Evolutionary conservation across 2,888 invertebrate species (phyloP).

Genomic region (Drosophila aldrichi): DNA sequence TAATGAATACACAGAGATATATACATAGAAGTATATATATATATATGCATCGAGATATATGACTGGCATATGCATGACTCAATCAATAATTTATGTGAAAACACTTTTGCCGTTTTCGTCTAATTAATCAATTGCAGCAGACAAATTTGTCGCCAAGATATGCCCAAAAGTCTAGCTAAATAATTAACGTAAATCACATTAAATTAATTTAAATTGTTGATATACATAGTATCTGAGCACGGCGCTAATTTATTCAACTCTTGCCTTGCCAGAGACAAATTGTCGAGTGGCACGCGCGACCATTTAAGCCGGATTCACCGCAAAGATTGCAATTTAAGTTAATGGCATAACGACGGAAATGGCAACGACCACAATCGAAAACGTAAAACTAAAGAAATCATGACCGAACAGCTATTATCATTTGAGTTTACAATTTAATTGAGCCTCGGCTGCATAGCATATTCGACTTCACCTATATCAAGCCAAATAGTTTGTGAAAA

Average conservation of each 20-base stretch:
- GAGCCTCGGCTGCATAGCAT: constrained; percentile 35
- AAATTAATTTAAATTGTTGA: constrained; percentile 75
- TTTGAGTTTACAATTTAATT: constrained; percentile 70
- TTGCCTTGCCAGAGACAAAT: constrained; percentile 61
- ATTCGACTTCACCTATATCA: constrained; percentile 3
- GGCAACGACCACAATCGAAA: constrained; percentile 36
- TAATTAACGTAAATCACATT: constrained; percentile 42
- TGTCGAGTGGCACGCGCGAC: constrained; percentile 61
- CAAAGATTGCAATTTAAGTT: constrained; percentile 68
- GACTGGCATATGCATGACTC: not conserved
- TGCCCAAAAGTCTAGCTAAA: not conserved
- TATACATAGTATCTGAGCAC: constrained; percentile 37
- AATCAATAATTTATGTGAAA: constrained; percentile 37
- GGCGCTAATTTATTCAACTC: constrained; percentile 57
- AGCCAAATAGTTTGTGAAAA: constrained; percentile 59
- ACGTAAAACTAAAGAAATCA: constrained; percentile 28
- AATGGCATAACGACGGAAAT: constrained; percentile 69
- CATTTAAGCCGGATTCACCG: constrained; percentile 56
- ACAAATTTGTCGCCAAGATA: constrained; percentile 21
- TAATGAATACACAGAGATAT: constrained; percentile 20
- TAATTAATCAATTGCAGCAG: constrained; percentile 41
- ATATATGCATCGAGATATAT: not conserved
- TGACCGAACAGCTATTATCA: constrained; percentile 47
- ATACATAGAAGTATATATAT: not conserved
- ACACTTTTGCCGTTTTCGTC: constrained; percentile 10